Conservation (phyloP, 2,113 vertebrate species). For the Pluvialis apricaria region DNA sequence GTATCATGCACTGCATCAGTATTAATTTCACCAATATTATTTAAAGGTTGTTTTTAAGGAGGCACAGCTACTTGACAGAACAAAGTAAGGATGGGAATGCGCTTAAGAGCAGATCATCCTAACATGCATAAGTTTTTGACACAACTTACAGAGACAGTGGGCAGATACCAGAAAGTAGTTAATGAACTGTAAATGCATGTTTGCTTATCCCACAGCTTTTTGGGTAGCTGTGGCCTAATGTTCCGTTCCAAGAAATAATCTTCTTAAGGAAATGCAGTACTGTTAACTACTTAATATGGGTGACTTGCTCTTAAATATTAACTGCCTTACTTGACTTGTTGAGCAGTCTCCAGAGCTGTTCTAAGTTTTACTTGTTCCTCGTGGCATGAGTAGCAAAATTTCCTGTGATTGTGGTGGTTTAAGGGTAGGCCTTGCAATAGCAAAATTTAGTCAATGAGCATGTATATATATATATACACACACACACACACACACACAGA, state of each 20-base stretch:
- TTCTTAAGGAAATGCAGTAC: not conserved
- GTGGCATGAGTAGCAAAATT: accelerated
- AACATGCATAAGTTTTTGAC: accelerated
- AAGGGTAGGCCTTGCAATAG: not conserved
- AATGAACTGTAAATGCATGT: not conserved
- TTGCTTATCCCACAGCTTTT: not conserved
- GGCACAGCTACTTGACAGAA: not conserved
- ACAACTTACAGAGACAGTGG: not conserved
- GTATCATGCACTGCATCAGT: not conserved
- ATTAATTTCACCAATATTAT: not conserved
- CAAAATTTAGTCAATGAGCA: not conserved
- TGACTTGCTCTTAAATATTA: not conserved
- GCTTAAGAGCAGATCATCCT: not conserved
- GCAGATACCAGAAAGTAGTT: not conserved
- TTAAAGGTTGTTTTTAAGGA: not conserved
- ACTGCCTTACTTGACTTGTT: not conserved
- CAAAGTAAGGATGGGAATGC: not conserved
- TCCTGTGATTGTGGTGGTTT: not conserved
- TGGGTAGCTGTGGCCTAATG: not conserved
- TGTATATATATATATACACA: not conserved
- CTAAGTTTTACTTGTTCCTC: not conserved
- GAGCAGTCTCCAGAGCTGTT: not conserved
- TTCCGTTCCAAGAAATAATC: not conserved
- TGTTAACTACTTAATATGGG: not conserved
- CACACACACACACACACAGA: no score